Evolutionary conservation across 2,797 vertebrate species (phyloP).

Genomic region (Chelidonichthys spinosus): DNA sequence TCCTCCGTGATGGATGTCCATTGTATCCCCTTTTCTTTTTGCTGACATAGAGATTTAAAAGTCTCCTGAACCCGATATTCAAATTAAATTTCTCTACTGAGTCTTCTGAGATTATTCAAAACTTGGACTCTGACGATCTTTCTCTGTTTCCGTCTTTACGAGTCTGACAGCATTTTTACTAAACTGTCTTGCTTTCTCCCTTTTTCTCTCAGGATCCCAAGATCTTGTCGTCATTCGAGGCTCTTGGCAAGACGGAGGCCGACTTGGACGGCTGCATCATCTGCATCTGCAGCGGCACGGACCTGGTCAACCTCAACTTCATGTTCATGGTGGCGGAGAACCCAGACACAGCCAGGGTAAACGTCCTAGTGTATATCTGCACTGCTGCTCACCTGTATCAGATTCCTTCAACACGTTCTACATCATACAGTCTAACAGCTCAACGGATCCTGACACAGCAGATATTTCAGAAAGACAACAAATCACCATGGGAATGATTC

Average conservation of each 20-base stretch:
- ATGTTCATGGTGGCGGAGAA: constrained; percentile 96
- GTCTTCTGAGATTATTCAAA: neutral
- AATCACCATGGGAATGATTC: constrained; percentile 38
- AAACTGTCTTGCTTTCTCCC: neutral
- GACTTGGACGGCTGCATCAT: constrained; percentile 95
- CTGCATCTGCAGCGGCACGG: constrained; percentile 95
- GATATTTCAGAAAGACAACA: constrained; percentile 32
- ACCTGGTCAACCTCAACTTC: constrained; percentile 98
- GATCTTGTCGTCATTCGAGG: constrained; percentile 92
- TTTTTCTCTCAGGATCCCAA: constrained; percentile 90
- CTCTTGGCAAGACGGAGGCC: constrained; percentile 90
- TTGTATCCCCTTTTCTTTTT: neutral
- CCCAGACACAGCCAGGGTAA: constrained; percentile 93
- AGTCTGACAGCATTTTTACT: neutral
- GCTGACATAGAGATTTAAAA: neutral
- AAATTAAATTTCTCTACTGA: neutral
- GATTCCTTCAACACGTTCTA: constrained; percentile 17
- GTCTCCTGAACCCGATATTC: constrained; percentile 5
- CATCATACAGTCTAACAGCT: constrained; percentile 10
- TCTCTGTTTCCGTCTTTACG: neutral
- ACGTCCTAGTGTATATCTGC: too few relatives aligned
- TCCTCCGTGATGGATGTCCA: neutral
- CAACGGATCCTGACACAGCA: constrained; percentile 10
- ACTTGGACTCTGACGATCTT: neutral
- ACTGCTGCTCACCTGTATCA: too few relatives aligned